These are phyloP conservation scores for Pristionchus exspectatus DNA, from an alignment of 2,888 invertebrate species.

Conservation along the genomic window DNA sequence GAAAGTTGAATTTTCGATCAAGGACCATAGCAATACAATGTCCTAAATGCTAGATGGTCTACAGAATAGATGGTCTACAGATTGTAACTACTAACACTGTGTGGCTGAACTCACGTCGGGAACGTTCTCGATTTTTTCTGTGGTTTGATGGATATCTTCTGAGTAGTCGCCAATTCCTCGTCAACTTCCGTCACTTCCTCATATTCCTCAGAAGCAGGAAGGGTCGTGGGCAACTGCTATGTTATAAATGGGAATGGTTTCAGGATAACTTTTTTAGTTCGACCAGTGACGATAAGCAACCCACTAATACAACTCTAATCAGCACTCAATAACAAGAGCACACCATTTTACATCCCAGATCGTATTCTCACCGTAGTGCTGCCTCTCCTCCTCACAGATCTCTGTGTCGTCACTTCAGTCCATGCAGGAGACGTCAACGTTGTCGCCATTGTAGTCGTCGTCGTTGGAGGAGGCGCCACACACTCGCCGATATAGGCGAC, in stretches of 20 bases:
- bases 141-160: slow-evolving; percentile 45
- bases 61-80: too few species aligned
- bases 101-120: slow-evolving; percentile 31
- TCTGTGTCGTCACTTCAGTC: slow-evolving; percentile 44
- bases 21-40: too few species aligned
- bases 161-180: slow-evolving; percentile 41
- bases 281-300: too few species aligned
- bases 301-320: too few species aligned
- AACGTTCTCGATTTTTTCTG: slow-evolving; percentile 51
- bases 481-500: slow-evolving; percentile 78
- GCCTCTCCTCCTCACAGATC: slow-evolving; percentile 33
- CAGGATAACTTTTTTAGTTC: background rate
- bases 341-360: background rate
- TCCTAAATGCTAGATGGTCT: too few species aligned
- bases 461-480: slow-evolving; percentile 37
- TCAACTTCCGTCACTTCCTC: slow-evolving; percentile 47
- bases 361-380: slow-evolving; percentile 2
- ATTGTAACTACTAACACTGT: too few species aligned
- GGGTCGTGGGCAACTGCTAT: slow-evolving; percentile 18
- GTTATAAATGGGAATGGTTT: background rate
- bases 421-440: slow-evolving; percentile 56
- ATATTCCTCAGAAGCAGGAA: slow-evolving; percentile 47
- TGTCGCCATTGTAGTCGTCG: slow-evolving; percentile 32
- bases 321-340: too few species aligned
- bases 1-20: too few species aligned